Evolutionary conservation across 2,797 vertebrate genomes (phyloP), one percentile per base, ranked within the genome.

Genomic region (Neomorphus geoffroyi): DNA sequence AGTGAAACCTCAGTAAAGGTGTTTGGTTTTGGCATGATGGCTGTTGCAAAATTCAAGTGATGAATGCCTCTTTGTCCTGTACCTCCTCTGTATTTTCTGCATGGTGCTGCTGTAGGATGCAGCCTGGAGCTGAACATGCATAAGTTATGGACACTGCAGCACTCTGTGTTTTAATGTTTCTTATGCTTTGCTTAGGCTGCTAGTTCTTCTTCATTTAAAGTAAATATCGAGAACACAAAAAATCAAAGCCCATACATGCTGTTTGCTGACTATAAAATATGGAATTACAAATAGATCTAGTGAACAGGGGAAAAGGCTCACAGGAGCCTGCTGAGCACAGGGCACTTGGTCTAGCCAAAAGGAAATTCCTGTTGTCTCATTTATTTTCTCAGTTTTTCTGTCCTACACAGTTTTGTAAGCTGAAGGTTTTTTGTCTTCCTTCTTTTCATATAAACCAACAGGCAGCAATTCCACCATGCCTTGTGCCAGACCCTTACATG

Each of bases 321-420:
- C 30, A 86, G 70, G 81, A 92, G 90, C 67, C 48, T 89, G 87
- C 74, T 73, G 74, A 89, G 41, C 37, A 58, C 16, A 46, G 43
- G 56, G 9, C 35, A 69, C 27, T 86, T 83, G 27, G 75, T 64
- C 62, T 37, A 69, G 41, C 35, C 33, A 56, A 92, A 73, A 65
- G 79, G 71, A 92, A 91, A 89, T 91, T 85, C 69, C 57, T 92
- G 28, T 83, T 89, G 26, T 78, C 71, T 87, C 26, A 33, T 81
- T 82, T 88, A 15, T 87, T 91, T 92, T 94, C 41, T 83, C 39
- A 43, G 53, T 78, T 90, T 91, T 83, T 45, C 50, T 87, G 87
- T 91, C 41, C 53, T 78, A 43, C 33, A 35, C 13, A 74, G 18
- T 16, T 65, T 60, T 67, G 28, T 86, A 69, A 72, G 35, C 24